Percentiles rank a stretch among this genome's conserved stretches.
Evolutionary conservation across 2,113 vertebrate species (phyloP).

Genomic region (Sarotherodon lohbergeri): DNA sequence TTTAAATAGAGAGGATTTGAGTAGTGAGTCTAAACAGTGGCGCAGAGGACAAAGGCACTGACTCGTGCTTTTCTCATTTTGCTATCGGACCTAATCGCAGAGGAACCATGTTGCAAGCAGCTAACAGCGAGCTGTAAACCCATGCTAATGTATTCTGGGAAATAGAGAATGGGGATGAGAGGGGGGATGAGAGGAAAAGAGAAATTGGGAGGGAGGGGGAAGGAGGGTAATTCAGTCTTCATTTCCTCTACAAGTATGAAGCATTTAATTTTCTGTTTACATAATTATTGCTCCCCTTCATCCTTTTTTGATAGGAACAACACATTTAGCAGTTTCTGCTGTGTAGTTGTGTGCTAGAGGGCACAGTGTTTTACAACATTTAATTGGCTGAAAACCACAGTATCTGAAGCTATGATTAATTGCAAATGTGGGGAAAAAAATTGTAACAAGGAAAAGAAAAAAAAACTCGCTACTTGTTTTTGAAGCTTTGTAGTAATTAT

Average conservation of each 20-base stretch:
- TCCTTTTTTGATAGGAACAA: conserved; percentile 40
- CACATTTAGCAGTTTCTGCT: conserved; percentile 29
- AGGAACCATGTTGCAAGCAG: conserved; percentile 22
- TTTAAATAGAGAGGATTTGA: conserved; percentile 53
- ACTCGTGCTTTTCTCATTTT: conserved; percentile 29
- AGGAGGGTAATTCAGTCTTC: background rate
- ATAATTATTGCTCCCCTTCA: conserved; percentile 52
- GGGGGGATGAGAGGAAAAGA: background rate
- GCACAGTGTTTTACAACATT: conserved; percentile 44
- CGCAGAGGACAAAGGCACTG: conserved; percentile 38
- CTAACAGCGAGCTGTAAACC: background rate
- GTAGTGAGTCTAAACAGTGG: conserved; percentile 38
- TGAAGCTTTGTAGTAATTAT: conserved; percentile 56
- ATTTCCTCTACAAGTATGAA: conserved; percentile 36
- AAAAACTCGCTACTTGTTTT: conserved; percentile 22
- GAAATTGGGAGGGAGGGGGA: background rate
- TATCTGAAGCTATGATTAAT: conserved; percentile 54
- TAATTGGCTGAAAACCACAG: conserved; percentile 49
- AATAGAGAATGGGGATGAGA: background rate
- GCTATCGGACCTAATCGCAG: conserved; percentile 36
- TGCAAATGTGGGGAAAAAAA: background rate
- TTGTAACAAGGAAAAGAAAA: background rate
- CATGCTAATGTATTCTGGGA: conserved; percentile 21
- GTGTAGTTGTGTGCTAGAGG: conserved; percentile 30
- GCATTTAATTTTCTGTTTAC: conserved; percentile 58